Evolutionary conservation across 1,140 invertebrate species (phyloP).

Genomic region (Drosophila auraria): DNA sequence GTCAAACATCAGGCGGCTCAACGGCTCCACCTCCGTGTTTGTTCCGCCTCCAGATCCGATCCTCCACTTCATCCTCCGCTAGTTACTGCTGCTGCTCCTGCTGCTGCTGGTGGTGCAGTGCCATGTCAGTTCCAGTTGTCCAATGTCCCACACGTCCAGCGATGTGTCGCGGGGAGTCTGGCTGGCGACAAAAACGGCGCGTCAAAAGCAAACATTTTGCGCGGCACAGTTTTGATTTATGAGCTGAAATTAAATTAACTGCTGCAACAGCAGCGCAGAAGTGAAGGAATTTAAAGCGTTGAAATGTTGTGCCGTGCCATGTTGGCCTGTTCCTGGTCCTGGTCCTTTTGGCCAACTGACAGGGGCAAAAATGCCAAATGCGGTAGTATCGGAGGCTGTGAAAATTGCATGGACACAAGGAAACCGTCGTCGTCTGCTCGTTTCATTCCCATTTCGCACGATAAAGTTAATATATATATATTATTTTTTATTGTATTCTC

Average conservation of each 20-base stretch:
- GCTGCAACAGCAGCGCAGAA: constrained; percentile 51
- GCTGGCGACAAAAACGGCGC: constrained; percentile 79
- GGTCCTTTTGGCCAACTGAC: constrained; percentile 45
- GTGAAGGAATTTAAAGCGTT: constrained; percentile 74
- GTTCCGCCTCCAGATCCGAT: constrained; percentile 36
- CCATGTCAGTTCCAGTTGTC: constrained; percentile 47
- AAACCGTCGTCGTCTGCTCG: constrained; percentile 53
- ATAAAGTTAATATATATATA: constrained; percentile 67
- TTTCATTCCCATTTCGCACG: constrained; percentile 55
- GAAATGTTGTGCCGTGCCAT: constrained; percentile 45
- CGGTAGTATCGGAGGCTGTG: constrained; percentile 22
- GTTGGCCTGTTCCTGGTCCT: constrained; percentile 46
- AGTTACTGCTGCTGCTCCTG: constrained; percentile 11
- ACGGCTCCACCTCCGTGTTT: constrained; percentile 26
- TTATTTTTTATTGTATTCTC: constrained; percentile 41
- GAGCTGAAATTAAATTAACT: constrained; percentile 84
- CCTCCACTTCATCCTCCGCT: constrained; percentile 11
- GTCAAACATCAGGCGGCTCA: constrained; percentile 69
- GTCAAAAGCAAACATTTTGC: constrained; percentile 83
- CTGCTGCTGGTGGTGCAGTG: constrained; percentile 2
- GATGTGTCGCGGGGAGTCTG: constrained; percentile 34
- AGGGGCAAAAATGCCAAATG: constrained; percentile 41
- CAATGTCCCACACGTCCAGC: constrained; percentile 15
- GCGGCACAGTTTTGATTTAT: constrained; percentile 84
- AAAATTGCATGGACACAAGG: constrained; percentile 65